Conservation (phyloP, 1,140 invertebrate species). For the Pectinophora gossypiella region DNA sequence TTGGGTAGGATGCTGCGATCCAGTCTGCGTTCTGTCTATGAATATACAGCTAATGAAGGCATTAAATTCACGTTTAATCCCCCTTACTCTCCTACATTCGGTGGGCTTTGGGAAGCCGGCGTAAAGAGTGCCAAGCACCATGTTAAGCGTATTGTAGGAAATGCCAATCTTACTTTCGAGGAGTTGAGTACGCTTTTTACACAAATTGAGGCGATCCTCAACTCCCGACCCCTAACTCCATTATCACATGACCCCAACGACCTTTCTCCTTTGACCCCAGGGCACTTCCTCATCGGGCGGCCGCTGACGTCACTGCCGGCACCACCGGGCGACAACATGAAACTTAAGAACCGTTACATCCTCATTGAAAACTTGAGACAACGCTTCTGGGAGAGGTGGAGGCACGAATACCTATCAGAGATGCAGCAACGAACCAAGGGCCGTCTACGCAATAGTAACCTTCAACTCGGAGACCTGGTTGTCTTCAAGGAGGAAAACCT, state of each 20-base stretch:
- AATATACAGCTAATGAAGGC: background rate
- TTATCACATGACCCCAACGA: slow-evolving; percentile 2
- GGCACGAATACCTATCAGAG: background rate
- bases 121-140: slow-evolving; percentile 1
- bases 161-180: slow-evolving; percentile 8
- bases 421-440: background rate
- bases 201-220: slow-evolving; percentile 15
- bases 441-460: background rate
- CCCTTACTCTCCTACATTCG: background rate
- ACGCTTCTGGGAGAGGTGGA: slow-evolving; percentile 1
- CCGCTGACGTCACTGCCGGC: background rate
- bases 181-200: slow-evolving; percentile 15
- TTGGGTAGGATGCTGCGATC: background rate
- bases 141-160: background rate
- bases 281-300: slow-evolving; percentile 8
- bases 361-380: background rate
- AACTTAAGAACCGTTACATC: background rate
- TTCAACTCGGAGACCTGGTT: background rate
- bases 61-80: slow-evolving; percentile 4
- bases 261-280: slow-evolving; percentile 3
- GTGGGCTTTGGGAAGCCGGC: slow-evolving; percentile 1
- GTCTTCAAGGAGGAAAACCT: slow-evolving; percentile 16
- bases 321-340: background rate
- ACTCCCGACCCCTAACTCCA: slow-evolving; percentile 20
- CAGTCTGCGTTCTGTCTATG: background rate